Percentiles rank a stretch among this genome's conserved stretches.
Evolutionary conservation across 2,888 invertebrate species (phyloP).

Genomic region (Synergus laeviventris): DNA sequence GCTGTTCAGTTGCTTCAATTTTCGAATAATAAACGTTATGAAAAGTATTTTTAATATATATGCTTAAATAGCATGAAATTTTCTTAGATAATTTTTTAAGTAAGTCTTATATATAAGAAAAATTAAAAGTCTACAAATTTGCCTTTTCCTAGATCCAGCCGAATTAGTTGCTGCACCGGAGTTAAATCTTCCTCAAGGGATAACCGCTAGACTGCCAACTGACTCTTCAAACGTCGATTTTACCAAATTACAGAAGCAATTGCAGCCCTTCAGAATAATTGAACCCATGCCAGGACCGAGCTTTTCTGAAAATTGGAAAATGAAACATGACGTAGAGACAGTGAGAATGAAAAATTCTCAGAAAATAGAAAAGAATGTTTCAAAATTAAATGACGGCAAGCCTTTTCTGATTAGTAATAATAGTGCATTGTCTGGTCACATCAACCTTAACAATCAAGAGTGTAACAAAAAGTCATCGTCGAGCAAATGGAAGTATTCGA

Average conservation of each 20-base stretch:
- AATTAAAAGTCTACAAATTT: not conserved
- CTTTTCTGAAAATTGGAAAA: constrained; percentile 64
- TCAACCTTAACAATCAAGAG: constrained; percentile 45
- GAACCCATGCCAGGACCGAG: constrained; percentile 72
- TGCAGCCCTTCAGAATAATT: constrained; percentile 65
- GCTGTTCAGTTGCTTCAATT: too few relatives aligned
- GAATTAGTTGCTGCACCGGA: constrained; percentile 1
- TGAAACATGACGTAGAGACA: constrained; percentile 58
- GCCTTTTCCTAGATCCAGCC: not conserved
- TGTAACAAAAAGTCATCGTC: constrained; percentile 53
- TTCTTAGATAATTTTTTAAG: not conserved
- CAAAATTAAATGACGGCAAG: constrained; percentile 47
- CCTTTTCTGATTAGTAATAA: constrained; percentile 47
- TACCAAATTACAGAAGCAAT: constrained; percentile 38
- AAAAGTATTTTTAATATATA: too few relatives aligned
- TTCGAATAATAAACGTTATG: too few relatives aligned
- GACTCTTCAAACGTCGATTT: not conserved
- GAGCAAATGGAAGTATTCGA: constrained; percentile 54
- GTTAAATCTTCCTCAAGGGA: not conserved
- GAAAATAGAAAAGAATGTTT: constrained; percentile 46
- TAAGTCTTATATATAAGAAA: not conserved
- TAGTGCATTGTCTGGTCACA: constrained; percentile 35
- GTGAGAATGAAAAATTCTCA: constrained; percentile 47
- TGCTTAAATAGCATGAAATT: not conserved
- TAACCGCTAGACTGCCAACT: not conserved